Evolutionary conservation across 2,888 invertebrate species (phyloP), one percentile per base, ranked within the genome.

Genomic region (Pseudanteris insignis): DNA sequence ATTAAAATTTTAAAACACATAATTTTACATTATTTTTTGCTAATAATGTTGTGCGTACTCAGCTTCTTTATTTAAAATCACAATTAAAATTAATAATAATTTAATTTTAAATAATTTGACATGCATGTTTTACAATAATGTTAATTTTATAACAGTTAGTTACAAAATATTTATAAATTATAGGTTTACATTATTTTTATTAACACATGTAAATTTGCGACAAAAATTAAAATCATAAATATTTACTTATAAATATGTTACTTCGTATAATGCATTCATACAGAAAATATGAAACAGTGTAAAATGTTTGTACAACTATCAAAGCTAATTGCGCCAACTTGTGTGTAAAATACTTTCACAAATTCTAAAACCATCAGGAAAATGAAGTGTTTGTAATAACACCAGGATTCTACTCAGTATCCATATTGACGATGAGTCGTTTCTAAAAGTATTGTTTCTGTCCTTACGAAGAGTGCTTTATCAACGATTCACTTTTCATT

Each of bases 281-380:
- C 14, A 9, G 4, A 44, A 33, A 24, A 10, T 38, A 48, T 38
- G 2, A 6, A 32, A 24, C 4, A 1, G 36, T 46, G 24, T 33
- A 26, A 46, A 46, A 46, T 13, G 34, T 34, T 40, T 37, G 10
- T 36, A 48, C 25, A 38, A 28, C 14, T 28, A 15, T 40, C 41
- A 43, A 41, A 40, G 25, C 9, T 14, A 18, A 58, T 63, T 63
- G 63, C 63, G 63, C 63, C 63, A 63, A 58, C 44, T 40, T 18
- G 24, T 9, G 14, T 33, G n/a, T 48, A 50, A 54, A 53, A 54
- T 61, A 34, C 26, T 55, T 33, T 50, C 24, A 30, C 32, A 29
- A 50, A 54, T 55, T 72, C 68, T 69, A 72, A 71, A 72, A 65
- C 71, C 59, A 69, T 64, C 68, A 66, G 70, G 65, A 72, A n/a